Evolutionary conservation across 2,113 vertebrate genomes (phyloP), one percentile per base, ranked within the genome.

Genomic region (Xenopus borealis): DNA sequence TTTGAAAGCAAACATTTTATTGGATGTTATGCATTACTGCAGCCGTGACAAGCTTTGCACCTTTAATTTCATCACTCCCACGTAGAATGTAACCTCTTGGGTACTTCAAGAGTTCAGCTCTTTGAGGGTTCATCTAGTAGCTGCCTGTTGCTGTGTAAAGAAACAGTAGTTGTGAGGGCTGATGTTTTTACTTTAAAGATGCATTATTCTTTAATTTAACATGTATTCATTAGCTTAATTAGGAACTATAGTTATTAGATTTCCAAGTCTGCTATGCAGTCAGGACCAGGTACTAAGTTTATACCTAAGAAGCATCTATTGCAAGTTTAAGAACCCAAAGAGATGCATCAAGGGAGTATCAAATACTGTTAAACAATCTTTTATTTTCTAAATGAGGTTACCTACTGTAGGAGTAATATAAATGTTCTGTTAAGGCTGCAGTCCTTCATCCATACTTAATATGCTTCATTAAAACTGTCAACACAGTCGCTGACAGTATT

Each of bases 371-470:
- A n/a, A 62, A 75, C 62, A 30, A 30, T 53, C 50, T 64, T 70
- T 70, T 44, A 57, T 77, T 64, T 70, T 19, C 50, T 46, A 46
- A 64, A 77, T 77, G 61, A 77, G 47, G 74, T 64, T 68, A 70
- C 70, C 59, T 64, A 64, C 74, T 70, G 59, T 64, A 57, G 70
- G 59, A 16, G 45, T 70, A 70, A 63, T 70, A 53, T 46, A 23
- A 30, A 77, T 70, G 73, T 69, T 76, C 57, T 69, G 58, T 61
- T 62, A 58, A 55, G n/a, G 14, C 59, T 64, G 59, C 73, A 75
- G 13, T 57, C 50, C 27, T 70, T 64, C 61, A 77, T 55, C 30
- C 30, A 63, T 64, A 20, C 14, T 70, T 47, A 57, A 6, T 64
- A 70, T 13, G 74, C 66, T 70, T 64, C 74, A 70, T 9, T 77